Percentiles rank a stretch among this genome's conserved stretches.
phyloP scores from a whole-genome alignment of 2,113 vertebrate species.

The Glaucomys volans region DNA sequence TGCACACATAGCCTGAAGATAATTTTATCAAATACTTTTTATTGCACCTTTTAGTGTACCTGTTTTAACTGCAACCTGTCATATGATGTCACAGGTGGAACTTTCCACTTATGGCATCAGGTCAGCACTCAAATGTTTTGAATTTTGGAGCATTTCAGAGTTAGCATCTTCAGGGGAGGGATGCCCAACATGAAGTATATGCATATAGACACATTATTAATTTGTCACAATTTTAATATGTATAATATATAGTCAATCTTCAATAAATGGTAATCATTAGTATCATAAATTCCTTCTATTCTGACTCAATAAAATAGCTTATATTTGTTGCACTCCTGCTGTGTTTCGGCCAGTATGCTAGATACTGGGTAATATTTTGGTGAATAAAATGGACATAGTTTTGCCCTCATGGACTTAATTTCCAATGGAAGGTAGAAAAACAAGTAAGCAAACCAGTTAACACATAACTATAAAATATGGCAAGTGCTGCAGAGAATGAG shows the following conservation, averaged over 20 bases:
- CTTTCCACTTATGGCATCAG: background rate
- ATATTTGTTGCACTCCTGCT: background rate
- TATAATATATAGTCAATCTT: background rate
- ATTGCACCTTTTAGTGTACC: too few relatives aligned
- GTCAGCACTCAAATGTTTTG: background rate
- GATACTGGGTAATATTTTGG: background rate
- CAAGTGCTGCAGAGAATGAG: too few relatives aligned
- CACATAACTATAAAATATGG: background rate
- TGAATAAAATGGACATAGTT: background rate
- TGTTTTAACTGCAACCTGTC: background rate
- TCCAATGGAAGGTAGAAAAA: background rate
- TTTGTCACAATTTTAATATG: background rate
- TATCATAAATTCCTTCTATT: background rate
- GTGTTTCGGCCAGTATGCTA: background rate
- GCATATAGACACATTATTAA: background rate
- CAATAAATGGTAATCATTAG: background rate
- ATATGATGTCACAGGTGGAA: background rate
- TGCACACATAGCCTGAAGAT: background rate
- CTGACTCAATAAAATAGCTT: background rate
- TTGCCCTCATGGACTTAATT: background rate
- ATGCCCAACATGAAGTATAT: background rate
- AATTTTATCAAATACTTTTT: background rate
- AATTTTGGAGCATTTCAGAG: background rate
- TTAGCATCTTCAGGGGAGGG: background rate
- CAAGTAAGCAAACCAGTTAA: background rate